Base-by-base conservation (phyloP, 2,888 invertebrate species). In the Ommatoiulus sabulosus region DNA sequence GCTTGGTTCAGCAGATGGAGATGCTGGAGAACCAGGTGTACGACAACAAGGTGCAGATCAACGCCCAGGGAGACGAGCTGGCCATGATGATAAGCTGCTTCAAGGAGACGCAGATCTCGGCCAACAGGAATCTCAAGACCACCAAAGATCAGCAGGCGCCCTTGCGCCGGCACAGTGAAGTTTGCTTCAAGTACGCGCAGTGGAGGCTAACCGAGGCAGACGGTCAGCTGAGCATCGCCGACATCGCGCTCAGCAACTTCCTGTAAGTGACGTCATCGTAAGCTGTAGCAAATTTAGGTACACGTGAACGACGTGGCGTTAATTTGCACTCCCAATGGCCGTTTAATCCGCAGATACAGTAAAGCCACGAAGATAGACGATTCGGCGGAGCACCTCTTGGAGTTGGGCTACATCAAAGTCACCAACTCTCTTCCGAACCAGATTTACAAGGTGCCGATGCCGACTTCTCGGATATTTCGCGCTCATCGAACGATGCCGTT, bases 131-230 rank as follows among this genome's bases (percentile, higher is more conserved):
- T 90, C 92, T 95, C 89, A 94, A 94, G 0, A 95, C 95, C n/a
- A 94, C 95, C 87, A 43, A 87, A 89, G 86, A 88, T 43, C 87
- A 88, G 44, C 57, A 88, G 44, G 95, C 96, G 0, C 95, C 96
- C 88, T 92, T 93, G 43, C 96, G 97, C 44, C 94, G 98, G 57
- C 95, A 96, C 0, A 97, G 96, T 91, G 97, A 99, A 94, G 99
- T 99, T 91, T 99, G 98, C 93, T 99, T 99, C 93, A 98, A 99
- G 93, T 97, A 98, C 91, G 99, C 99, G 5, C 97, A 98, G 92
- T 99, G 99, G 99, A 93, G 99, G 72, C 95, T 99, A 90, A 99
- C 99, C 0, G 99, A 99, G 92, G 96, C 97, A 0, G 99, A 99
- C 93, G 99, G 99, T 0, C 99, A 99, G 93, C 95, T 99, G 88